Conservation (phyloP, 2,113 vertebrate genomes). For the Talpa occidentalis region DNA sequence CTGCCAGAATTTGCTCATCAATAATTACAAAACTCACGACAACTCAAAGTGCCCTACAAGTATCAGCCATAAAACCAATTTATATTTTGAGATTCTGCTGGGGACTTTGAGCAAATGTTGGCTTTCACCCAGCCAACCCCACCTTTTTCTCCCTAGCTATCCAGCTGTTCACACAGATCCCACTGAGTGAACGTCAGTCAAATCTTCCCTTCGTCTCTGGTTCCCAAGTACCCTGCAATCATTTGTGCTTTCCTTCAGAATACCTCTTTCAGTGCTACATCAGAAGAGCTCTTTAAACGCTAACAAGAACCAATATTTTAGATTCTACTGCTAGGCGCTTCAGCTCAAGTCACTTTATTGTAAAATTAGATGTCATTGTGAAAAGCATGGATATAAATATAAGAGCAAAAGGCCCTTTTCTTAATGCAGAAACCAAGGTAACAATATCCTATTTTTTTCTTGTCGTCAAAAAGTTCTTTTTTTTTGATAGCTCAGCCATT, state of each 20-base stretch:
- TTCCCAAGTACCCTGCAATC: slow-evolving; percentile 80
- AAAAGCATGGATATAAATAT: slow-evolving; percentile 86
- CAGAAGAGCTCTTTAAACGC: slow-evolving; percentile 84
- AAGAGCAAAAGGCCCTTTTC: slow-evolving; percentile 84
- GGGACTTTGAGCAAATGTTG: slow-evolving; percentile 7
- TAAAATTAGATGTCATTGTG: slow-evolving; percentile 87
- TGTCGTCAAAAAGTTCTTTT: slow-evolving; percentile 72
- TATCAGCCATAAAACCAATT: slow-evolving; percentile 16
- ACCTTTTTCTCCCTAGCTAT: neutral
- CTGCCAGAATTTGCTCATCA: slow-evolving; percentile 9
- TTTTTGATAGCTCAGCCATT: slow-evolving; percentile 77
- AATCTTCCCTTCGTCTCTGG: slow-evolving; percentile 56
- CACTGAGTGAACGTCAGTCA: slow-evolving; percentile 75
- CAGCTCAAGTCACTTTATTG: slow-evolving; percentile 85
- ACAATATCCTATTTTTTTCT: slow-evolving; percentile 83
- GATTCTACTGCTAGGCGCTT: slow-evolving; percentile 81
- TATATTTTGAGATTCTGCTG: slow-evolving; percentile 20
- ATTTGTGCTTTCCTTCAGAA: slow-evolving; percentile 84
- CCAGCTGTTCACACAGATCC: slow-evolving; percentile 30
- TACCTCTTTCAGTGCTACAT: slow-evolving; percentile 81
- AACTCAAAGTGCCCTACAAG: neutral
- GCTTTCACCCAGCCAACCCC: neutral
- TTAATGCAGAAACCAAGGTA: slow-evolving; percentile 82
- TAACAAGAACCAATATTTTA: slow-evolving; percentile 87
- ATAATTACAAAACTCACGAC: slow-evolving; percentile 45